A percentile compares a stretch with the other conserved stretches of the same genome.
These are phyloP conservation scores for Ctenopoma multispine DNA, from an alignment of 2,797 vertebrate species.

Conservation along the genomic window DNA sequence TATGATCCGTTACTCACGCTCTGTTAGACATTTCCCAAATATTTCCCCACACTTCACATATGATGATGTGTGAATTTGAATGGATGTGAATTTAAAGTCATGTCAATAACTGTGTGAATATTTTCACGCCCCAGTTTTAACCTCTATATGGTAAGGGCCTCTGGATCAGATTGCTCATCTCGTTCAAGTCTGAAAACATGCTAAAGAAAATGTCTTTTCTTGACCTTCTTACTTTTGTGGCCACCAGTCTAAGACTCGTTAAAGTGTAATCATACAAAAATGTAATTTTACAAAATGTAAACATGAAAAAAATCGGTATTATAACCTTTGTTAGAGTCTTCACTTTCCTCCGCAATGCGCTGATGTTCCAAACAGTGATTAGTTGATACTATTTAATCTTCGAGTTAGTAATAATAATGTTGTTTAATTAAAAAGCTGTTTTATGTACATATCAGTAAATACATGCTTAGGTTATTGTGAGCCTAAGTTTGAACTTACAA, in stretches of 20 bases:
- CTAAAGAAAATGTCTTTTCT: neutral
- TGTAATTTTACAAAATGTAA: too few relatives aligned
- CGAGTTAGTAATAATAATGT: too few relatives aligned
- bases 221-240: neutral
- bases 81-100: conserved; percentile 42
- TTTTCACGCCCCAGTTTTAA: conserved; percentile 46
- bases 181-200: conserved; percentile 9
- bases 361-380: too few relatives aligned
- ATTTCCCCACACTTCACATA: conserved; percentile 60
- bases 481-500: conserved; percentile 20
- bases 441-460: conserved; percentile 1
- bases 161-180: conserved; percentile 20
- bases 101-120: conserved; percentile 54
- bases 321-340: neutral
- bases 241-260: neutral
- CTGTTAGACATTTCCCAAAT: conserved; percentile 67
- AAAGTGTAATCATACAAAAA: neutral
- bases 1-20: conserved; percentile 72
- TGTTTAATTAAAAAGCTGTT: neutral
- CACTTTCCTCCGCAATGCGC: too few relatives aligned
- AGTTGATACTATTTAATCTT: too few relatives aligned
- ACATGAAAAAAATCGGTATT: neutral
- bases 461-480: conserved; percentile 17
- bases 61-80: conserved; percentile 66
- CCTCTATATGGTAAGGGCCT: conserved; percentile 23